Evolutionary conservation across 2,797 vertebrate genomes (phyloP).

Genomic region (Otus scops): DNA sequence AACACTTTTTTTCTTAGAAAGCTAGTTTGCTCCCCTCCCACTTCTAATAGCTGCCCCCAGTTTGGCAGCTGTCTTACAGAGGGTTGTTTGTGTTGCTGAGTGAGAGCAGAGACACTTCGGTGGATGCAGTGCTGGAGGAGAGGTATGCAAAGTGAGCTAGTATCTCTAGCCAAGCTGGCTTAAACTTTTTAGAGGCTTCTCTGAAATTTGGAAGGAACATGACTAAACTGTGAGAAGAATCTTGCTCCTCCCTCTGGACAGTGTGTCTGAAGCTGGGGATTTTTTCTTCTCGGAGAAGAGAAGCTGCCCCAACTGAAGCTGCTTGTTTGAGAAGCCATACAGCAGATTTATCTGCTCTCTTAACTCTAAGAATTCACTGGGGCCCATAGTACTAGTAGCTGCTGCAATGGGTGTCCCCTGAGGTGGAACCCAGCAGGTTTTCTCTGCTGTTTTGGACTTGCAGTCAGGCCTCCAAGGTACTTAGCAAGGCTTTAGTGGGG

Average conservation of each 20-base stretch:
- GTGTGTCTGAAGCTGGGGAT: not conserved
- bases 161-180: conserved; percentile 13
- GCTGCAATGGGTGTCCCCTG: not conserved
- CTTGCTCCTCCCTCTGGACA: not conserved
- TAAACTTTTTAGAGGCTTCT: not conserved
- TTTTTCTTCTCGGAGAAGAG: not conserved
- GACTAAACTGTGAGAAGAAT: not conserved
- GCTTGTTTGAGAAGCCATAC: not conserved
- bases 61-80: conserved; percentile 22
- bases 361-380: not conserved
- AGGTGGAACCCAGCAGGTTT: not conserved
- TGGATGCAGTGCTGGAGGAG: not conserved
- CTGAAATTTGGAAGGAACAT: conserved; percentile 31
- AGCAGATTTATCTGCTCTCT: not conserved
- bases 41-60: conserved; percentile 54
- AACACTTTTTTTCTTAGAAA: conserved; percentile 75
- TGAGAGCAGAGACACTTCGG: not conserved
- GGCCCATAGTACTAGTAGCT: not conserved
- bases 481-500: not conserved
- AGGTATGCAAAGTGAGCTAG: not conserved
- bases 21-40: conserved; percentile 41
- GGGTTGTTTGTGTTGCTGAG: conserved; percentile 34
- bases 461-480: not conserved
- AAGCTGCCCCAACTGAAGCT: not conserved
- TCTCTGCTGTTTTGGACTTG: not conserved